Base-by-base conservation (phyloP, 2,797 vertebrate genomes). In the Sebastes taczanowskii region DNA sequence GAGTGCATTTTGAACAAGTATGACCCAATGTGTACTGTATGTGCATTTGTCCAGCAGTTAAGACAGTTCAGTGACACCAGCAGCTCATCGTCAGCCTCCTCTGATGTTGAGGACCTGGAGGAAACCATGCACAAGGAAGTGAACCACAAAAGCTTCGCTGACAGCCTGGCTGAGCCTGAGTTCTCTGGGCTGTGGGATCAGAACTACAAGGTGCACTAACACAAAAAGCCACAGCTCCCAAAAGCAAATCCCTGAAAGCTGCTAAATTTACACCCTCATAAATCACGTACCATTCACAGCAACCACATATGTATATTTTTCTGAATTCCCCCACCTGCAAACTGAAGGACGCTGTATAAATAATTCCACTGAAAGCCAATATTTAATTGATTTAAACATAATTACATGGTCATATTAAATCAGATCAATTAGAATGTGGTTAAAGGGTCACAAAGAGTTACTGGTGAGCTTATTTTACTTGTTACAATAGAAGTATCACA, bases 111-210 rank as follows among this genome's bases (percentile, higher is more conserved):
- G 34, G 79, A 81, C 46, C 16, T 23, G 72, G 86, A 84, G 56
- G 72, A 84, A 32, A 30, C 23, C 16, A 8, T 14, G 29, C 58
- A 58, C 5, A 80, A 74, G 69, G 84, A 62, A 46, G 71, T 35
- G 77, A 80, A 76, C 62, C 56, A 49, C 67, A 69, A 20, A 77
- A 90, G 80, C 22, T 20, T 69, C 0, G 3, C 49, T 0, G 85
- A 95, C 72, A 94, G 72, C 6, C 86, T 98, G 27, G 88, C 89
- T 7, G 90, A 96, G 85, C 97, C 97, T 0, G 97, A 98, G 87
- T 97, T 99, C 86, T 89, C 89, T 0, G 97, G 97, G 23, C 95
- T 98, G 20, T 97, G 97, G 98, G 84, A 88, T 49, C 90, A 88
- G 10, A 88, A 93, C 10, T 79, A 61, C 61, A 91, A 90, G 81